These are phyloP conservation scores for Podargus strigoides DNA, from an alignment of 2,797 vertebrate species.

Conservation along the genomic window DNA sequence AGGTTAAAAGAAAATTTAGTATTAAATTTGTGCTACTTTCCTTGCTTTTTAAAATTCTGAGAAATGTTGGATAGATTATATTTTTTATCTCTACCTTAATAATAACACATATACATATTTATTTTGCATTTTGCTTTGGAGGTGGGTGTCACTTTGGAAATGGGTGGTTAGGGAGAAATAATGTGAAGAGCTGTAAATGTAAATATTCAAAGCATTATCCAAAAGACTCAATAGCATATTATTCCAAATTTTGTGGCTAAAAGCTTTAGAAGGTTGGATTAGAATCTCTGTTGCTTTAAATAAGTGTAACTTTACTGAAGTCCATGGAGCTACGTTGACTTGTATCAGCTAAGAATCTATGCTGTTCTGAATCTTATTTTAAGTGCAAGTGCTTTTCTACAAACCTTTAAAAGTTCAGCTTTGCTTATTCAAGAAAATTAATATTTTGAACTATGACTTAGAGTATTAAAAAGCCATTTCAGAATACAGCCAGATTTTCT, in stretches of 20 bases:
- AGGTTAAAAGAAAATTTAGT: neutral
- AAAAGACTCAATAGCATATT: neutral
- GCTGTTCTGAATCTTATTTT: neutral
- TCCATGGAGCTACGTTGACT: neutral
- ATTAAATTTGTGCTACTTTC: neutral
- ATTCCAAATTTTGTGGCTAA: neutral
- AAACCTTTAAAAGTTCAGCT: conserved; percentile 19
- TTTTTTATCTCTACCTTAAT: neutral
- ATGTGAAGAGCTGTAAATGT: neutral
- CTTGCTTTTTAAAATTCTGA: neutral
- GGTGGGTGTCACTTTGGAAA: neutral
- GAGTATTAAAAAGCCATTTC: conserved; percentile 2
- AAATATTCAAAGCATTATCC: neutral
- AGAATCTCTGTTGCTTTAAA: neutral
- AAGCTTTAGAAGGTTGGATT: neutral
- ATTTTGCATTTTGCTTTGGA: neutral
- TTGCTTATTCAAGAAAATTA: conserved; percentile 29
- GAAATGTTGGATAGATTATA: neutral
- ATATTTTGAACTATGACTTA: conserved; percentile 18
- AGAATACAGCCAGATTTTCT: conserved; percentile 14
- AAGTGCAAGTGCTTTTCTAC: neutral
- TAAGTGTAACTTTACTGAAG: neutral
- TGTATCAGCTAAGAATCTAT: neutral
- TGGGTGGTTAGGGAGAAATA: neutral
- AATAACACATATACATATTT: neutral